Base-by-base conservation (phyloP, 2,888 invertebrate species). In the Epinotia brunnichana region DNA sequence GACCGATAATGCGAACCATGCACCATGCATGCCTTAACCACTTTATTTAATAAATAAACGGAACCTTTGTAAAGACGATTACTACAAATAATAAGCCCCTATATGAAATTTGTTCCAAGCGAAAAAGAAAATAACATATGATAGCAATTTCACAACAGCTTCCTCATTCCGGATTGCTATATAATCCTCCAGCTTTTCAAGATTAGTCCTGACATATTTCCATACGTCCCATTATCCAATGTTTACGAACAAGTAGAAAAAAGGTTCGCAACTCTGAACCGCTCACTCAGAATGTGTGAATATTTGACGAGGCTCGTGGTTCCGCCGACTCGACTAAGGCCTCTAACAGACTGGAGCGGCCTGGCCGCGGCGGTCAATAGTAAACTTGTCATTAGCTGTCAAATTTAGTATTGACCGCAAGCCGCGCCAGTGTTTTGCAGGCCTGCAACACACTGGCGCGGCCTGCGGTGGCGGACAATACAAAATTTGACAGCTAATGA, bases 231-330 rank as follows among this genome's bases (percentile, higher is more conserved):
- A 29, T 57, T 68, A 68, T 19, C 29, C 68, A 51, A n/a, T 60
- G 51, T 69, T 69, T 60, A 53, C 21, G 35, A 51, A 53, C 17
- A 53, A n/a, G 11, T 17, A 35, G 57, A n/a, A 67, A 39, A 67
- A 56, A 44, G 54, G 39, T 21, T 56, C 48, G 57, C 57, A 21
- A 4, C 67, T 39, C 13, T 60, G 39, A 41, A 11, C 39, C 53
- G 51, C 41, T 54, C 61, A 61, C 69, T 69, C 61, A 41, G 53
- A 53, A 29, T 29, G 21, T 53, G 61, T 69, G 44, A 62, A 69
- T 69, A 62, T 69, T 69, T 69, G 53, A 69, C 61, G 44, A 62
- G 39, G 17, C 44, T 19, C 51, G 19, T 53, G 19, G n/a, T 59
- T 19, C 57, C n/a, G 29, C 59, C 29, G 48, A 13, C 29, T n/a